These are phyloP conservation scores for Trigoniulus corallinus DNA, from an alignment of 1,140 invertebrate species.

Conservation along the genomic window DNA sequence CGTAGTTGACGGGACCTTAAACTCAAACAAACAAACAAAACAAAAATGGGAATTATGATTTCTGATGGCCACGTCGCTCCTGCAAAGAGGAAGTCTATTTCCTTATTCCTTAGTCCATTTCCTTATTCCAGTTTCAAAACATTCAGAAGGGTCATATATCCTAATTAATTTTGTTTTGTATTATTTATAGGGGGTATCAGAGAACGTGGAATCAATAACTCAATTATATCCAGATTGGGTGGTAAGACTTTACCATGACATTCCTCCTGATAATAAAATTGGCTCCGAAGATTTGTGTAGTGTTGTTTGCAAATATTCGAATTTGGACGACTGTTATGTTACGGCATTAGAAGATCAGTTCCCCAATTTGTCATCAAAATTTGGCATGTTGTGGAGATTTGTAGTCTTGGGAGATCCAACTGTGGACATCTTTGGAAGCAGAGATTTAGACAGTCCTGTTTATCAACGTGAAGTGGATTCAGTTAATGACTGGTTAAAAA, in stretches of 20 bases:
- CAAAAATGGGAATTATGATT: too few relatives aligned
- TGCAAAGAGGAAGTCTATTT: not conserved
- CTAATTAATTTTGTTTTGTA: not conserved
- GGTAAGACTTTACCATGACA: not conserved
- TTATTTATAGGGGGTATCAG: not conserved
- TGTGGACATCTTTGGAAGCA: constrained; percentile 12
- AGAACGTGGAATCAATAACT: not conserved
- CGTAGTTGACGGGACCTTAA: too few relatives aligned
- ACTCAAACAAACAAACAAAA: too few relatives aligned
- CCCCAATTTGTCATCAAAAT: not conserved
- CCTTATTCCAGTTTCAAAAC: not conserved
- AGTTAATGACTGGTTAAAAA: constrained; percentile 16
- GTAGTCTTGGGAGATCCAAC: constrained; percentile 12
- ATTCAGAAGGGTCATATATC: too few relatives aligned
- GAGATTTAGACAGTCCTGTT: constrained; percentile 15
- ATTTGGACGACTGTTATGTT: not conserved
- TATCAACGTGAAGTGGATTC: constrained; percentile 13
- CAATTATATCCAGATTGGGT: not conserved
- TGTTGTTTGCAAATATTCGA: not conserved
- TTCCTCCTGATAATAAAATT: not conserved
- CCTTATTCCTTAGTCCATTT: not conserved
- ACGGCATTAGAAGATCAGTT: not conserved
- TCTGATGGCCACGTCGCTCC: not conserved
- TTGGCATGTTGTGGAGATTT: constrained; percentile 14
- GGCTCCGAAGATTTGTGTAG: not conserved